phyloP scores from a whole-genome alignment of 2,113 vertebrate genomes.

The Nesoenas mayeri region DNA sequence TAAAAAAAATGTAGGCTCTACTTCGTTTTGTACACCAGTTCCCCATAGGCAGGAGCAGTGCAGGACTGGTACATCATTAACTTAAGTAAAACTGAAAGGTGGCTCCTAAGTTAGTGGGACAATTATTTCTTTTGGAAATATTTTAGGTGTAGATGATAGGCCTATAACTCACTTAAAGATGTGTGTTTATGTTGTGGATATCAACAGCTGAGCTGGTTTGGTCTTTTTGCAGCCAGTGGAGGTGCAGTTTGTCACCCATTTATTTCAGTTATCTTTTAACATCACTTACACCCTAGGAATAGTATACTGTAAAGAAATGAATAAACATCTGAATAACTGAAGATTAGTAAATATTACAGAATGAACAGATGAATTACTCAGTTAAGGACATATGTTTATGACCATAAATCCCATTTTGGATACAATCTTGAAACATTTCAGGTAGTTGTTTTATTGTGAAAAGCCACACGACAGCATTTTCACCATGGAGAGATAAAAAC shows the following conservation, averaged over 20 bases:
- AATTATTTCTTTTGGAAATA: neutral
- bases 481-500: neutral
- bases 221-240: neutral
- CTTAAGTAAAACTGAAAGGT: neutral
- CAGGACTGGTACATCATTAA: neutral
- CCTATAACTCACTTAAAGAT: neutral
- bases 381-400: neutral
- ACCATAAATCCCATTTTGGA: neutral
- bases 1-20: fast-evolving
- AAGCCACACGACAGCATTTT: neutral
- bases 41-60: neutral
- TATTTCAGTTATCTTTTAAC: neutral
- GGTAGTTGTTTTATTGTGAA: neutral
- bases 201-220: neutral
- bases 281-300: neutral
- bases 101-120: neutral
- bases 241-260: neutral
- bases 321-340: neutral
- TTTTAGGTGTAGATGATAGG: neutral
- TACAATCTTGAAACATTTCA: neutral
- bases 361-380: neutral
- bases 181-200: neutral
- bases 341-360: neutral
- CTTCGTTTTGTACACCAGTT: neutral
- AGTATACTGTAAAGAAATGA: neutral